Evolutionary conservation across 2,888 invertebrate species (phyloP), one percentile per base, ranked within the genome.

Genomic region (Epinotia brunnichana): DNA sequence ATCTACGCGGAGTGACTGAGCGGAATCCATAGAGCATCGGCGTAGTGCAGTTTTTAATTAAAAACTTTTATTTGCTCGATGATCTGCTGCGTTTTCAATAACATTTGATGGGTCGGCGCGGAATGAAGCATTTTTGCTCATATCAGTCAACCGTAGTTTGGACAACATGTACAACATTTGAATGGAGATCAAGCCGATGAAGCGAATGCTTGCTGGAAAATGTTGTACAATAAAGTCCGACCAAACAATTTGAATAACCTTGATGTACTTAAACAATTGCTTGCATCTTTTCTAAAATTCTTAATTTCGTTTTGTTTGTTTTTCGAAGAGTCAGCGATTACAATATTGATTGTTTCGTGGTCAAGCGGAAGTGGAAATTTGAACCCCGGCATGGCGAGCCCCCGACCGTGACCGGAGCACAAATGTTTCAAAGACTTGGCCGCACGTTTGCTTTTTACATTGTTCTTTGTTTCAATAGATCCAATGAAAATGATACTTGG

Each of bases 331-430:
- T 85, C 87, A 83, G 81, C 85, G 87, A 87, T 83, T 88, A 87
- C 89, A 87, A 90, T 89, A 89, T 89, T 89, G 90, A 91, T 91
- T 91, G 90, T 90, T 88, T 86, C 87, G 86, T 85, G 85, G 84
- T 85, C 82, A 82, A 81, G 82, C 91, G 91, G 91, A 91, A 89
- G 90, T 90, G 83, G 88, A 87, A 91, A 91, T 90, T 89, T 87
- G 87, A 91, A 85, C 87, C 87, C 86, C 83, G 87, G 84, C 86
- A 89, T 85, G 86, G 83, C 81, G 85, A 82, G 82, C 84, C 84
- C 83, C 82, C 83, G 85, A 89, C 89, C 91, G 90, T 91, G 90
- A 92, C 90, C 85, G 87, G 82, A 85, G 87, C 87, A 88, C 88
- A 88, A 88, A 87, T 85, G 86, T 84, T 87, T 85, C 85, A 86